Base-by-base conservation (phyloP, 2,888 invertebrate species). In the Zaprionus obscuricornis region DNA sequence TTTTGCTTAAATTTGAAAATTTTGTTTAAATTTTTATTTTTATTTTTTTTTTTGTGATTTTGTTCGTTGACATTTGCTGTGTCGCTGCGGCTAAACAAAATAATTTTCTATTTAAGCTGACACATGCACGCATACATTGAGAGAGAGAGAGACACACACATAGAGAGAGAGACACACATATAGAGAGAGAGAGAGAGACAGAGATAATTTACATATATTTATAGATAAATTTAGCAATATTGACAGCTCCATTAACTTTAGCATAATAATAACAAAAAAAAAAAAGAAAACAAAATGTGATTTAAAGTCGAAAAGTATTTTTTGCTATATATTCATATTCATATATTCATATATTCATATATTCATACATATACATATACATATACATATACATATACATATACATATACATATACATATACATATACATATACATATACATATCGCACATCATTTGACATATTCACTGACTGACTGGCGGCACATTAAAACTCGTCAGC, bases 51-150 rank as follows among this genome's bases (percentile, higher is more conserved):
- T n/a, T n/a, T n/a, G n/a, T n/a, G n/a, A n/a, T n/a, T n/a, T n/a
- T n/a, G n/a, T n/a, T n/a, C n/a, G n/a, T n/a, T n/a, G n/a, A n/a
- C n/a, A n/a, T n/a, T n/a, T n/a, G n/a, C n/a, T n/a, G n/a, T n/a
- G n/a, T n/a, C 42, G 33, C 10, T 57, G 50, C 13, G 49, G 37
- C 46, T 51, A 42, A 8, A 42, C 66, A 46, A 29, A 62, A n/a
- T 47, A 50, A 60, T 60, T 46, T n/a, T 31, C 31, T 17, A 39
- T 39, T 42, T 47, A 46, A 49, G 54, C 1, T n/a, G n/a, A n/a
- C n/a, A n/a, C 6, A 29, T 31, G 20, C 24, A 29, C 10, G 39
- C n/a, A 42, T 24, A 37, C 17, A 34, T 14, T 40, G 13, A 43
- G 26, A 11, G 20, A 27, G 18, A 24, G 10, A 10, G 11, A 0